Conservation (phyloP, 2,113 vertebrate genomes). For the Bucco capensis region DNA sequence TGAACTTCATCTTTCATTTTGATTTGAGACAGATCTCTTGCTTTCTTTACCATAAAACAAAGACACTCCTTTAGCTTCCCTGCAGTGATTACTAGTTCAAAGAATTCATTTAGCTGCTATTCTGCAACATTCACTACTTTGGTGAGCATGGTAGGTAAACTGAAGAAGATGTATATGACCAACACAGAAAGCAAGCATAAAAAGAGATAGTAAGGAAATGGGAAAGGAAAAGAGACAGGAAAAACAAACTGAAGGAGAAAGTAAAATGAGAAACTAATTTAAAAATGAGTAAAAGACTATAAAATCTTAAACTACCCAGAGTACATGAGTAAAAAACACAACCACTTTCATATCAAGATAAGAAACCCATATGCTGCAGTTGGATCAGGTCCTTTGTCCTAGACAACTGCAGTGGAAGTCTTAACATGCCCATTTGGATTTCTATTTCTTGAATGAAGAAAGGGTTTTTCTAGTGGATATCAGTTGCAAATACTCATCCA, state of each 20-base stretch:
- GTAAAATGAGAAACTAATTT: neutral
- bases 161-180: neutral
- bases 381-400: neutral
- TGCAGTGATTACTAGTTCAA: neutral
- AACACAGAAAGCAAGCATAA: neutral
- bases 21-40: neutral
- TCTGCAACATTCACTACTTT: neutral
- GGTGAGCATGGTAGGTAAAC: neutral
- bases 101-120: neutral
- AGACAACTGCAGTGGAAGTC: neutral
- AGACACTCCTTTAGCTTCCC: neutral
- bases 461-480: neutral
- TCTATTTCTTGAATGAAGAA: neutral
- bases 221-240: neutral
- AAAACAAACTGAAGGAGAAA: neutral
- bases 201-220: neutral
- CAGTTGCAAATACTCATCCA: neutral
- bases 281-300: neutral
- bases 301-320: neutral
- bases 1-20: neutral
- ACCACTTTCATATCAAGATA: neutral
- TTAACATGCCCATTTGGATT: neutral
- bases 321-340: neutral
- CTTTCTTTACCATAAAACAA: neutral
- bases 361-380: neutral